Conservation (phyloP, 2,888 invertebrate genomes). For the Scotopteryx bipunctaria region DNA sequence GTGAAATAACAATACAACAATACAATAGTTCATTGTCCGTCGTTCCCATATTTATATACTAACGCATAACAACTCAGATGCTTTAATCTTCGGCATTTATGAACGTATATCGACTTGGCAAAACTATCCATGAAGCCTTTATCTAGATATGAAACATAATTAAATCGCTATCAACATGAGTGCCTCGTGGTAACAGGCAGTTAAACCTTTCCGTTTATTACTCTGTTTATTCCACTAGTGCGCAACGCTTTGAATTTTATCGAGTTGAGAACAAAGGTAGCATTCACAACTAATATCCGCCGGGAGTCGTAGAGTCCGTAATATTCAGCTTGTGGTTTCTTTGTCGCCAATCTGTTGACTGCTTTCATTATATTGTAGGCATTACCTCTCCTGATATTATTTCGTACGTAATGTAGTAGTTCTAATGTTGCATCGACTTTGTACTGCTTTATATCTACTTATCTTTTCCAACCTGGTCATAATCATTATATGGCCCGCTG, state of each 20-base stretch:
- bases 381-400: conserved; percentile 21
- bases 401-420: conserved; percentile 4
- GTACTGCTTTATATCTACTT: too few relatives aligned
- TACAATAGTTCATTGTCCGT: too few relatives aligned
- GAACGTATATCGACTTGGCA: too few relatives aligned
- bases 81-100: too few relatives aligned
- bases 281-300: conserved; percentile 35
- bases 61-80: too few relatives aligned
- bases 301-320: conserved; percentile 28
- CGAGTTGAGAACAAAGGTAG: conserved; percentile 36
- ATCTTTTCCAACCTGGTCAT: too few relatives aligned
- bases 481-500: too few relatives aligned
- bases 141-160: neutral
- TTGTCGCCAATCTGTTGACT: conserved; percentile 30
- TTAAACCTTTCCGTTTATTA: conserved; percentile 32
- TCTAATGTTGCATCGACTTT: neutral
- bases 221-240: conserved; percentile 31
- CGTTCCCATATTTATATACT: too few relatives aligned
- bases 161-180: conserved; percentile 12
- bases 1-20: too few relatives aligned
- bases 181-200: conserved; percentile 14
- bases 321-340: conserved; percentile 30
- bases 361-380: conserved; percentile 28
- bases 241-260: conserved; percentile 33
- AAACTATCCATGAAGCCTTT: too few relatives aligned